Evolutionary conservation across 2,888 invertebrate species (phyloP).

Genomic region (Onthophagus sagittarius): DNA sequence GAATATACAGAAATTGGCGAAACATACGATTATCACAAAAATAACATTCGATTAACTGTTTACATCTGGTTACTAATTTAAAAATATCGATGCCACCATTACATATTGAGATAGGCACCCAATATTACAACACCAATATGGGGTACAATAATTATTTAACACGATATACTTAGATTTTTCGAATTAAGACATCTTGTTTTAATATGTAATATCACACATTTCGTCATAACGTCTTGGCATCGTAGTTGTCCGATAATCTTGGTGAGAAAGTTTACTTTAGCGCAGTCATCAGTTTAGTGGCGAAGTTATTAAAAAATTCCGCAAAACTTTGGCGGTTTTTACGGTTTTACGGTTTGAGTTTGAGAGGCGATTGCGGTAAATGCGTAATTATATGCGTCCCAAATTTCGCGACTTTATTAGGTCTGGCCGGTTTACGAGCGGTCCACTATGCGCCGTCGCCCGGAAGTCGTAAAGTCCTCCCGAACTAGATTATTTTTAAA

Average conservation of each 20-base stretch:
- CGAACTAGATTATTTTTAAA: background rate
- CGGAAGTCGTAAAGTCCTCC: conserved; percentile 1
- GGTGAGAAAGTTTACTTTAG: background rate
- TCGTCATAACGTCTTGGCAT: background rate
- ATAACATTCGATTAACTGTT: no score
- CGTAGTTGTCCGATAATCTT: background rate
- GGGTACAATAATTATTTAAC: no score
- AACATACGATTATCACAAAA: no score
- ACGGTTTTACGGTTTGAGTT: background rate
- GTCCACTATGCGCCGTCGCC: background rate
- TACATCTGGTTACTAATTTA: no score
- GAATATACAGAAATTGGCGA: no score
- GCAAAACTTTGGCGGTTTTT: background rate
- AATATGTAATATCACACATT: background rate
- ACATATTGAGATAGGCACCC: no score
- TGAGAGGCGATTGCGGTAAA: background rate
- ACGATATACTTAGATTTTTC: no score
- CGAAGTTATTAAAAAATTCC: background rate
- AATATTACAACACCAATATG: no score
- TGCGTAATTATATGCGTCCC: background rate
- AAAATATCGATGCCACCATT: no score
- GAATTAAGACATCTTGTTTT: no score
- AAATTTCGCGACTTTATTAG: background rate
- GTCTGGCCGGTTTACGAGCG: background rate
- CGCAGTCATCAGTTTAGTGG: background rate